Evolutionary conservation across 2,113 vertebrate species (phyloP).

Genomic region (Physeter macrocephalus): DNA sequence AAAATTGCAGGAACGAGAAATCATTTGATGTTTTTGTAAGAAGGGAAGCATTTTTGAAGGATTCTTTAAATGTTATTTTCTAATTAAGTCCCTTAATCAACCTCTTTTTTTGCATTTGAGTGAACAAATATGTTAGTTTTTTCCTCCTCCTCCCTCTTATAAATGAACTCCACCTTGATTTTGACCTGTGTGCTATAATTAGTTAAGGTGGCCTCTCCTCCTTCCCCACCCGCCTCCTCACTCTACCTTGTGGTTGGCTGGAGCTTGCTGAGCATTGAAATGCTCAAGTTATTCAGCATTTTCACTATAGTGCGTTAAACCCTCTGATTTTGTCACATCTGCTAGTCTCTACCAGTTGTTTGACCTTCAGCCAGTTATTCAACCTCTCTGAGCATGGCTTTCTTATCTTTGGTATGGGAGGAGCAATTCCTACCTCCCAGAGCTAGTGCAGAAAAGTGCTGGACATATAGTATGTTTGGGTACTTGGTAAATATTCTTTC

Average conservation of each 20-base stretch:
- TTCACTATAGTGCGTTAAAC: not conserved
- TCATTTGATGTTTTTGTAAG: slow-evolving; percentile 5
- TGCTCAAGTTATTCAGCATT: not conserved
- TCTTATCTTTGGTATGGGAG: not conserved
- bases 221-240: not conserved
- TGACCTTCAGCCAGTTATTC: not conserved
- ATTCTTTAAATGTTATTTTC: slow-evolving; percentile 39
- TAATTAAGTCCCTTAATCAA: slow-evolving; percentile 26
- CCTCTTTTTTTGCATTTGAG: not conserved
- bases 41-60: slow-evolving; percentile 20
- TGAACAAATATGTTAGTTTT: not conserved
- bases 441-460: not conserved
- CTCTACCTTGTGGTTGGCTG: not conserved
- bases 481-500: not conserved
- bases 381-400: not conserved
- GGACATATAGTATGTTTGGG: not conserved
- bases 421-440: not conserved
- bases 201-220: not conserved
- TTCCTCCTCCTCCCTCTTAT: not conserved
- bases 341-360: not conserved
- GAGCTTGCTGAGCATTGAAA: not conserved
- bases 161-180: not conserved
- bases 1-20: not conserved
- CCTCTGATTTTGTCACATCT: not conserved
- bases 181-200: not conserved